Evolutionary conservation across 2,113 vertebrate species (phyloP).

Genomic region (Thunnus thynnus): DNA sequence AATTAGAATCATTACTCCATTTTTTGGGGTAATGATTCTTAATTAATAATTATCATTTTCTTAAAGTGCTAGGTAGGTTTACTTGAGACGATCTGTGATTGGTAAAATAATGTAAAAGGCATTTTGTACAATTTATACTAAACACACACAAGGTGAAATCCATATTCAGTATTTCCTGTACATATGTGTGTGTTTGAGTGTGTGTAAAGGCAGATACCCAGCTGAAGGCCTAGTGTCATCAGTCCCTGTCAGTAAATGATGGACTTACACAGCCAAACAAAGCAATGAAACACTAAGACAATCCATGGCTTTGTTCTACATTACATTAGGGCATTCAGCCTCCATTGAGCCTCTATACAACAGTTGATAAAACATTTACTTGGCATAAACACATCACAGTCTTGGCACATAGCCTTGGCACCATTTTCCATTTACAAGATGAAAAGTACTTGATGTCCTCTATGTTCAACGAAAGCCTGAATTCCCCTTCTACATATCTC

Average conservation of each 20-base stretch:
- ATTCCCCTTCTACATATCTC: conserved; percentile 12
- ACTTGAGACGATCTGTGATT: conserved; percentile 43
- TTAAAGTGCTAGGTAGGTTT: conserved; percentile 73
- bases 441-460: conserved; percentile 22
- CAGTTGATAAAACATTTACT: conserved; percentile 40
- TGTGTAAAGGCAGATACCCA: conserved; percentile 9
- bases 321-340: not conserved
- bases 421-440: conserved; percentile 46
- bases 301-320: conserved; percentile 51
- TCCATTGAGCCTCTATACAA: conserved; percentile 44
- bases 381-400: conserved; percentile 51
- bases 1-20: too few relatives aligned
- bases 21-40: too few relatives aligned
- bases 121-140: conserved; percentile 54
- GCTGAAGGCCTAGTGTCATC: conserved; percentile 47
- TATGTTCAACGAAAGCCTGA: conserved; percentile 14
- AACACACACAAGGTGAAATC: conserved; percentile 40
- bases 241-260: conserved; percentile 35
- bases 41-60: not conserved
- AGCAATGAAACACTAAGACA: conserved; percentile 24
- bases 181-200: conserved; percentile 11
- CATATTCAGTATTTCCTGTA: conserved; percentile 42
- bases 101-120: conserved; percentile 36
- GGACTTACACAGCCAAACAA: conserved; percentile 41
- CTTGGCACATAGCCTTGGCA: conserved; percentile 45